These are phyloP conservation scores for Cyphomyrus discorhynchus DNA, from an alignment of 2,113 vertebrate species.

Conservation along the genomic window DNA sequence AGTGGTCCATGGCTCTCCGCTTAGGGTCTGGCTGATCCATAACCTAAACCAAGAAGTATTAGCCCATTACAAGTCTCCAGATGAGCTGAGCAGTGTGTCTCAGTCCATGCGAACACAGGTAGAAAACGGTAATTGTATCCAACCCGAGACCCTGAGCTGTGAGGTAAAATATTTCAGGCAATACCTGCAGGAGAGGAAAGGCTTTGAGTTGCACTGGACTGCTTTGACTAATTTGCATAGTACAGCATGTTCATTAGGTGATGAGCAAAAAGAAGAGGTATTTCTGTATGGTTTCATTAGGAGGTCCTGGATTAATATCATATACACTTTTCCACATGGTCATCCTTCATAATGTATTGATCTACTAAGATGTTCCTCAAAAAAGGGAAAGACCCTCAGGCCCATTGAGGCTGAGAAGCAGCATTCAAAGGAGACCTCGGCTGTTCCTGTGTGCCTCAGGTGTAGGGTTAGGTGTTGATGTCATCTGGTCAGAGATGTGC, in stretches of 20 bases:
- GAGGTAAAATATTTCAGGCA: not conserved
- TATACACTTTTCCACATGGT: not conserved
- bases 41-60: not conserved
- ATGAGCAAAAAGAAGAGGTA: not conserved
- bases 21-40: not conserved
- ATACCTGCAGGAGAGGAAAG: not conserved
- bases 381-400: not conserved
- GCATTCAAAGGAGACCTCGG: not conserved
- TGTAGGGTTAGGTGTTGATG: not conserved
- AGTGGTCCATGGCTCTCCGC: no score
- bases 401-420: not conserved
- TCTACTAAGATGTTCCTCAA: constrained; percentile 6
- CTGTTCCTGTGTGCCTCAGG: not conserved
- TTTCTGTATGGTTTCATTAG: not conserved
- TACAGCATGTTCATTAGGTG: not conserved
- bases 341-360: constrained; percentile 15
- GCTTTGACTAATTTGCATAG: not conserved
- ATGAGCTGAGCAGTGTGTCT: not conserved
- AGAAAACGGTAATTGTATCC: not conserved
- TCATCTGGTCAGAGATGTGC: not conserved
- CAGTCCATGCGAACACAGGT: not conserved
- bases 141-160: not conserved
- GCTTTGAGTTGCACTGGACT: not conserved
- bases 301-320: not conserved
- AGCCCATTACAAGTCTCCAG: not conserved